phyloP scores from a whole-genome alignment of 1,140 invertebrate genomes.

The Bicyclus anynana region DNA sequence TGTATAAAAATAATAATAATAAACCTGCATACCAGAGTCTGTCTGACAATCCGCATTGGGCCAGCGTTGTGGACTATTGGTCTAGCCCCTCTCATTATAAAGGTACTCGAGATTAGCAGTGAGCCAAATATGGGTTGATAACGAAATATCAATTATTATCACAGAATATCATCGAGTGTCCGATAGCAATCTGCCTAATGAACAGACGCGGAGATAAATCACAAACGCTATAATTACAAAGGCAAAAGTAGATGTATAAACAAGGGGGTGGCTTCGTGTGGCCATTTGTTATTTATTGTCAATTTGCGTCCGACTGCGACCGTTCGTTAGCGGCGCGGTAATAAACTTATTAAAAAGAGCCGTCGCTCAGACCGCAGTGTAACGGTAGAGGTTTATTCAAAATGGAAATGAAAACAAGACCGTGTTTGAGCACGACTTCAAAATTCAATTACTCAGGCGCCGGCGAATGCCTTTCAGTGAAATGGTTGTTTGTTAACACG shows the following conservation, averaged over 20 bases:
- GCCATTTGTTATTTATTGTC: conserved; percentile 64
- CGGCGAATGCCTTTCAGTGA: background rate
- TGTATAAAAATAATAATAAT: too few relatives aligned
- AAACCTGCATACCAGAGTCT: too few relatives aligned
- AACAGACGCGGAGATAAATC: conserved; percentile 29
- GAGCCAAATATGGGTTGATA: too few relatives aligned
- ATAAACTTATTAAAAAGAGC: conserved; percentile 57
- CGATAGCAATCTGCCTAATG: conserved; percentile 17
- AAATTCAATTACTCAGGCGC: background rate
- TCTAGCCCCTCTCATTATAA: too few relatives aligned
- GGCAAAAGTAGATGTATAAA: conserved; percentile 40
- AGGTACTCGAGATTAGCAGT: too few relatives aligned
- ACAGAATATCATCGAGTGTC: conserved; percentile 12
- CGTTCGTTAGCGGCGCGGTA: conserved; percentile 51
- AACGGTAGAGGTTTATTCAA: conserved; percentile 1
- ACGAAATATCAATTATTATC: background rate
- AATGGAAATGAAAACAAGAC: background rate
- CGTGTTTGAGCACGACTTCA: background rate
- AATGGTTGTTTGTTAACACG: background rate
- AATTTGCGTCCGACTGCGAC: conserved; percentile 52
- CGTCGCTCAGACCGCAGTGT: conserved; percentile 18
- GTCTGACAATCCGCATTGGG: too few relatives aligned
- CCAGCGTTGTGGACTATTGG: too few relatives aligned
- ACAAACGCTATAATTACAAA: conserved; percentile 37
- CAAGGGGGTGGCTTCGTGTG: conserved; percentile 43